Percentiles rank a stretch among this genome's conserved stretches.
These are phyloP conservation scores for Phymanthus crucifer DNA, from an alignment of 92 coral and sea anemone genomes.

Conservation along the genomic window DNA sequence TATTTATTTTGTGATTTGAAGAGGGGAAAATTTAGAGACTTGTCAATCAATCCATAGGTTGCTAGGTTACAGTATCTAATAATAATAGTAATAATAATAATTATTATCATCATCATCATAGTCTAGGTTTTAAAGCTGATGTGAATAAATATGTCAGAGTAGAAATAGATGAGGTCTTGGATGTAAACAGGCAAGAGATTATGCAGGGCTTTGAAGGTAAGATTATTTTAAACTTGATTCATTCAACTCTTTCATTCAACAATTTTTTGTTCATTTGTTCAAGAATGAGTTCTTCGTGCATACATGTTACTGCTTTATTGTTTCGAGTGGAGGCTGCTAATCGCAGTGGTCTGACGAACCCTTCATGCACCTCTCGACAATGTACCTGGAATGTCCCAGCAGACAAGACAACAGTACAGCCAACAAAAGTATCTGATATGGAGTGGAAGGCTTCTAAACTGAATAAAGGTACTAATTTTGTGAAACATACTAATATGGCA, in stretches of 20 bases:
- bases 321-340: constrained; percentile 62
- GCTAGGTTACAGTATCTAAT: not conserved
- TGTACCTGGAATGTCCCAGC: constrained; percentile 58
- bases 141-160: no score
- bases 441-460: constrained; percentile 34
- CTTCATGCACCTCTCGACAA: constrained; percentile 58
- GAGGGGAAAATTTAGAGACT: not conserved
- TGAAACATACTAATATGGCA: not conserved
- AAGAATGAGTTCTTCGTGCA: constrained; percentile 67
- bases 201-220: no score
- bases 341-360: constrained; percentile 63
- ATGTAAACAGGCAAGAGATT: no score
- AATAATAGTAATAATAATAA: no score
- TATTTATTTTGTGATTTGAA: not conserved
- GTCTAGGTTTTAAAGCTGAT: no score
- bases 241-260: not conserved
- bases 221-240: no score
- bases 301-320: constrained; percentile 60
- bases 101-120: no score
- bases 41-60: not conserved
- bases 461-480: not conserved
- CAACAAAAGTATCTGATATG: constrained; percentile 57
- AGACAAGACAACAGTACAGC: constrained; percentile 34
- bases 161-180: no score
- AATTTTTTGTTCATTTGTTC: not conserved